phyloP scores from a whole-genome alignment of 1,140 invertebrate genomes.

The Drosophila pruinosa region DNA sequence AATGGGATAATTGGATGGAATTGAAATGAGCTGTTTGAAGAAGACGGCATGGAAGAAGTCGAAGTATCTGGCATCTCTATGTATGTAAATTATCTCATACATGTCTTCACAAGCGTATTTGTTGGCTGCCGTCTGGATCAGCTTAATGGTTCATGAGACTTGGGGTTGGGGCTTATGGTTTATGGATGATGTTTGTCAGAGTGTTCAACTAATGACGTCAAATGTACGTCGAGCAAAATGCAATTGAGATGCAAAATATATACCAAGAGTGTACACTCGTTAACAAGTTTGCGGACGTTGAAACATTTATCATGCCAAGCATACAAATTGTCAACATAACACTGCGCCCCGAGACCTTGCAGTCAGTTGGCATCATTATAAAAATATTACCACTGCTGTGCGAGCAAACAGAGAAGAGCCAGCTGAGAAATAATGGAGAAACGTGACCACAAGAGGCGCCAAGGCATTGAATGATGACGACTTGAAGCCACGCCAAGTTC shows the following conservation, averaged over 20 bases:
- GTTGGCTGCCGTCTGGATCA: constrained; percentile 2
- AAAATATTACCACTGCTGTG: constrained; percentile 59
- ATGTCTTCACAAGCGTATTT: not conserved
- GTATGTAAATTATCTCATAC: not conserved
- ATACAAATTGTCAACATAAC: constrained; percentile 65
- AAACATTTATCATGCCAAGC: constrained; percentile 56
- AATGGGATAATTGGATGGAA: constrained; percentile 72
- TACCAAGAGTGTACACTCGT: constrained; percentile 13
- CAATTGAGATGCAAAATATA: constrained; percentile 19
- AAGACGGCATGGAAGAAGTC: constrained; percentile 4
- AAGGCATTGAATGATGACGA: constrained; percentile 42
- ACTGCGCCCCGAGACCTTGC: constrained; percentile 11
- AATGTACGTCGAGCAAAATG: not conserved
- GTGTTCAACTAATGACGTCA: not conserved
- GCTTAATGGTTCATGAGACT: constrained; percentile 1
- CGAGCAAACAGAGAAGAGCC: not conserved
- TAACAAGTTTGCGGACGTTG: constrained; percentile 34
- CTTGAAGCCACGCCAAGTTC: constrained; percentile 28
- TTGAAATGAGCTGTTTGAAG: constrained; percentile 68
- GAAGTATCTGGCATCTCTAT: too few relatives aligned
- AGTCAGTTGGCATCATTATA: constrained; percentile 60
- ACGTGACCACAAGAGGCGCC: constrained; percentile 67
- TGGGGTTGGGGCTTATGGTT: not conserved
- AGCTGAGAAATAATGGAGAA: constrained; percentile 61
- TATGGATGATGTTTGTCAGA: not conserved